These are phyloP conservation scores for Drosophila ercepeae DNA, from an alignment of 1,140 invertebrate species.

Conservation along the genomic window DNA sequence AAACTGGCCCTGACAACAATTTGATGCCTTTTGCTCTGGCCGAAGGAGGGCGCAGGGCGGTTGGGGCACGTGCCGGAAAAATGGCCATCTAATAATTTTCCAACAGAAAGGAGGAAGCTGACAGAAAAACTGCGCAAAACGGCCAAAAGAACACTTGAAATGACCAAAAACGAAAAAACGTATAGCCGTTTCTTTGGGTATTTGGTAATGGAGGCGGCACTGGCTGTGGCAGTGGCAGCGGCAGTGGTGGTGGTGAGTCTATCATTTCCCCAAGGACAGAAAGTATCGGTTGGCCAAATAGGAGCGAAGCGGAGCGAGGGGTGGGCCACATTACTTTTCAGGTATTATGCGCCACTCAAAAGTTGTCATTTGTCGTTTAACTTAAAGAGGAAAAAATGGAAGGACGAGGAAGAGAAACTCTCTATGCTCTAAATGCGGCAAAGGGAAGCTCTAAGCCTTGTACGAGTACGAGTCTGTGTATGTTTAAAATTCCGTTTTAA, in stretches of 20 bases:
- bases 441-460: constrained; percentile 7
- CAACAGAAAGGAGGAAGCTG: constrained; percentile 27
- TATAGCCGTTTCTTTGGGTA: constrained; percentile 45
- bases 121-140: constrained; percentile 41
- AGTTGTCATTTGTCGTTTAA: constrained; percentile 43
- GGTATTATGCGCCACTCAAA: constrained; percentile 64
- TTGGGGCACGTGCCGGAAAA: constrained; percentile 63
- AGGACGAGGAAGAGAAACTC: not conserved
- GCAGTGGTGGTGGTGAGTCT: constrained; percentile 16
- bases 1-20: constrained; percentile 59
- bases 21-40: constrained; percentile 63
- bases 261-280: constrained; percentile 42
- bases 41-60: constrained; percentile 13
- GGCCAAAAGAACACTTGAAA: constrained; percentile 53
- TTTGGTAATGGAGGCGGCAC: constrained; percentile 10
- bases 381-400: constrained; percentile 12
- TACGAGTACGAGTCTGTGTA: too few species aligned
- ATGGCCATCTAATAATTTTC: constrained; percentile 72
- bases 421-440: constrained; percentile 9
- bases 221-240: not conserved
- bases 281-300: constrained; percentile 30
- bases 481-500: constrained; percentile 69
- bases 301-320: not conserved
- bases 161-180: constrained; percentile 30
- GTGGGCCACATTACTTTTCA: constrained; percentile 46